These are phyloP conservation scores for Drosophila colorata DNA, from an alignment of 2,888 invertebrate genomes.

Conservation along the genomic window DNA sequence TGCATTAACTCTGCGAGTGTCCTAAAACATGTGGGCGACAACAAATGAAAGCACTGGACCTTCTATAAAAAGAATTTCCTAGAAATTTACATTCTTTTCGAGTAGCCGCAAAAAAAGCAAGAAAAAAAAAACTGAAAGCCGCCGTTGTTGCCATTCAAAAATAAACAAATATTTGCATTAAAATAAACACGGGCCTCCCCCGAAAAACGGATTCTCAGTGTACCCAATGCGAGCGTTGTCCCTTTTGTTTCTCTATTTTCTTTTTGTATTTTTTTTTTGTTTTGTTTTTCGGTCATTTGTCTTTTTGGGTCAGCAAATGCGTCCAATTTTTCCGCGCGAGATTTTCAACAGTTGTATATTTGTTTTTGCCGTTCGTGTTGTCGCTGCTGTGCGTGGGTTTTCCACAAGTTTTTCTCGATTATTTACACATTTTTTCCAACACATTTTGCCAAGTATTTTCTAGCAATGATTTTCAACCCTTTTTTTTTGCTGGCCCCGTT, in stretches of 20 bases:
- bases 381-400: slow-evolving; percentile 41
- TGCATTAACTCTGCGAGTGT: slow-evolving; percentile 6
- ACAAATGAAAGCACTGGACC: slow-evolving; percentile 11
- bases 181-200: slow-evolving; percentile 65
- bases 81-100: slow-evolving; percentile 44
- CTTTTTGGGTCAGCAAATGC: slow-evolving; percentile 68
- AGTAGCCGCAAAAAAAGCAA: slow-evolving; percentile 17
- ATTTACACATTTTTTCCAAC: slow-evolving; percentile 56
- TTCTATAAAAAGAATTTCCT: slow-evolving; percentile 22
- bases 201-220: slow-evolving; percentile 34
- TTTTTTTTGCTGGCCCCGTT: slow-evolving; percentile 26
- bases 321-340: slow-evolving; percentile 66
- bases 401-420: slow-evolving; percentile 58
- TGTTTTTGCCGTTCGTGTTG: slow-evolving; percentile 31
- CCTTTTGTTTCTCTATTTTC: slow-evolving; percentile 56
- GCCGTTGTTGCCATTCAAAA: slow-evolving; percentile 50
- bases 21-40: slow-evolving; percentile 31
- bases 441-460: slow-evolving; percentile 19
- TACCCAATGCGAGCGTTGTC: slow-evolving; percentile 50
- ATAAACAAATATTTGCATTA: slow-evolving; percentile 79
- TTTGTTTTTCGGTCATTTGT: slow-evolving; percentile 52
- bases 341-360: slow-evolving; percentile 59
- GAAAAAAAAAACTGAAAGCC: slow-evolving; percentile 14
- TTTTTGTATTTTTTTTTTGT: slow-evolving; percentile 9
- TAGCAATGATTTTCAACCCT: slow-evolving; percentile 47